phyloP scores from a whole-genome alignment of 2,888 invertebrate species.

The Drosophila parthenogenetica region DNA sequence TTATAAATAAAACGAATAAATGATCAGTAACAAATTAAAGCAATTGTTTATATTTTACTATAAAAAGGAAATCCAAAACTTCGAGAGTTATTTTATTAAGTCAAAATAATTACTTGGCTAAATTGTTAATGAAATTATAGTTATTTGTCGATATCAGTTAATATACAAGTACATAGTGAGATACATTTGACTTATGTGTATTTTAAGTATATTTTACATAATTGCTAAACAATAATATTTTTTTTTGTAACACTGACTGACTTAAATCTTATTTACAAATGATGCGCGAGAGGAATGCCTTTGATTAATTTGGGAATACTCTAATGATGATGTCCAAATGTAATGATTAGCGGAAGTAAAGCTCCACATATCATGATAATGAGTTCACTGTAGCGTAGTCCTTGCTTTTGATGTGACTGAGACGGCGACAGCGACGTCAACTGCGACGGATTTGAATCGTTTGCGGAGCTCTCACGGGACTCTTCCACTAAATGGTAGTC shows the following conservation, averaged over 20 bases:
- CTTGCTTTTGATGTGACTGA: constrained; percentile 72
- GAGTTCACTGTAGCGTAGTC: constrained; percentile 92
- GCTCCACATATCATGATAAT: constrained; percentile 94
- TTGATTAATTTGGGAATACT: too few species aligned
- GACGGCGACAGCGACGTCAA: constrained; percentile 61
- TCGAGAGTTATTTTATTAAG: not conserved
- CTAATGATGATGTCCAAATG: constrained; percentile 95
- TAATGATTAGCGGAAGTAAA: constrained; percentile 94
- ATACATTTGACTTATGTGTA: not conserved
- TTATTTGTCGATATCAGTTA: not conserved
- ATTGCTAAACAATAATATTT: not conserved
- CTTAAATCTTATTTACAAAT: constrained; percentile 3
- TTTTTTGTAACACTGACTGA: not conserved
- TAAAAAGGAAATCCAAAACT: too few species aligned
- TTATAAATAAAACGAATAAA: constrained; percentile 51
- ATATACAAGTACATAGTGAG: constrained; percentile 2
- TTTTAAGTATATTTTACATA: not conserved
- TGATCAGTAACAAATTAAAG: constrained; percentile 31
- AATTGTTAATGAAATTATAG: not conserved
- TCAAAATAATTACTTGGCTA: not conserved
- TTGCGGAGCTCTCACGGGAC: constrained; percentile 41
- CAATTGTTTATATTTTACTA: not conserved
- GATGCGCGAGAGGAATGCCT: not conserved
- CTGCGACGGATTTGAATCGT: constrained; percentile 73
- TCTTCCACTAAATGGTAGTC: constrained; percentile 81